Evolutionary conservation across 30 jellyfish, hydroid and myxozoan species (phyloP), one percentile per base, ranked within the genome.

Genomic region (Cassiopea xamachana): DNA sequence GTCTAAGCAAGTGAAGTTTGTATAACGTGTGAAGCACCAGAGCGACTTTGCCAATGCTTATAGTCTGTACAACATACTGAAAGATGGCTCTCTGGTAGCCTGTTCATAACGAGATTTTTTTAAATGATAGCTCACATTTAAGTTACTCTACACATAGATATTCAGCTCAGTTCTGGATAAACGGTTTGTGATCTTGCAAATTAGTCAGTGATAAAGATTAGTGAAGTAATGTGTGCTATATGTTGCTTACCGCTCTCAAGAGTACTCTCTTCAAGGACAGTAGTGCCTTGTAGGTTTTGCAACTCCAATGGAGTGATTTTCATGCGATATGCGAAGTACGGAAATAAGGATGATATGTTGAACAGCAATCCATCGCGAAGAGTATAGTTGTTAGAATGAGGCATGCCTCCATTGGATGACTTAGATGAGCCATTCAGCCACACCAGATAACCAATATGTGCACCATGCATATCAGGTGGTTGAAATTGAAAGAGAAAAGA

Each of bases 271-370:
- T 1, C 48, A 4, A 61, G 18, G 51, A 3, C 2, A 1, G 47
- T 8, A 10, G 64, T 55, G 12, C 64, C 12, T 55, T 10, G 69
- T 46, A 18, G 62, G 55, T 8, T 78, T 67, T 67, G 90, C n/a
- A 82, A 48, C 68, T 82, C 90, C 72, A 82, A 7, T 27, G 90
- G 90, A 27, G 90, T 82, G 58, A 82, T 70, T 0, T n/a, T 44
- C 8, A 82, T 6, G 1, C 2, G 27, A 59, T 82, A 82, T 14
- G 49, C 44, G 43, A 64, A 16, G 44, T 39, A 60, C 1, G 81
- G 76, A 47, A 19, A 39, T 18, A 82, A 61, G 55, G 74, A 82
- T 0, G 90, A 64, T 7, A 82, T 50, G 19, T 69, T 82, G 83
- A 82, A 82, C 19, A 64, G 19, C 5, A 61, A 55, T 2, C 90